Evolutionary conservation across 2,113 vertebrate species (phyloP).

Genomic region (Phalacrocorax pelagicus): DNA sequence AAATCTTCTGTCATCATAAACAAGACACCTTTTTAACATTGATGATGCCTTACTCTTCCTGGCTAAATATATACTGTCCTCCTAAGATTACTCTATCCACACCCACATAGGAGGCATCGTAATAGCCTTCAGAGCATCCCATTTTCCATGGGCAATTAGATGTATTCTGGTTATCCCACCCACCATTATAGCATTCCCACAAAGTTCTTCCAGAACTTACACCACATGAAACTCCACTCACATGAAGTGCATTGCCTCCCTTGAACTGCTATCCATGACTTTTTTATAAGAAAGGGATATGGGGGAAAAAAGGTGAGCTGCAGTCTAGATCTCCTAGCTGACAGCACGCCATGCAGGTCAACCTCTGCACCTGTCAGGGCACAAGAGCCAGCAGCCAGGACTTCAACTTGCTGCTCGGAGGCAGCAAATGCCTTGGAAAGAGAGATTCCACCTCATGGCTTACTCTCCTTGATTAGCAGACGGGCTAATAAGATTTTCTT

Average conservation of each 20-base stretch:
- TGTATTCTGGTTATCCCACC: neutral
- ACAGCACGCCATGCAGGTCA: neutral
- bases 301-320: rapidly evolving
- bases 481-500: neutral
- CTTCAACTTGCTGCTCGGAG: neutral
- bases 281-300: neutral
- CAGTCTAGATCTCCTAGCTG: neutral
- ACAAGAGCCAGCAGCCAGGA: neutral
- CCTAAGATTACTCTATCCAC: neutral
- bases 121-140: neutral
- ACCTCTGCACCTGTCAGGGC: neutral
- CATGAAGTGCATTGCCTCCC: neutral
- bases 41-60: neutral
- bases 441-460: neutral
- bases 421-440: neutral
- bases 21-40: neutral
- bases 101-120: neutral
- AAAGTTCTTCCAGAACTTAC: neutral
- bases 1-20: neutral
- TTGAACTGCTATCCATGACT: neutral
- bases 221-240: neutral
- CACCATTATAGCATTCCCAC: neutral
- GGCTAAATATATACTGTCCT: neutral
- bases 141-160: neutral
- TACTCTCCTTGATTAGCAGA: neutral